phyloP scores from a whole-genome alignment of 2,113 vertebrate genomes.

The Tachysurus fulvidraco region DNA sequence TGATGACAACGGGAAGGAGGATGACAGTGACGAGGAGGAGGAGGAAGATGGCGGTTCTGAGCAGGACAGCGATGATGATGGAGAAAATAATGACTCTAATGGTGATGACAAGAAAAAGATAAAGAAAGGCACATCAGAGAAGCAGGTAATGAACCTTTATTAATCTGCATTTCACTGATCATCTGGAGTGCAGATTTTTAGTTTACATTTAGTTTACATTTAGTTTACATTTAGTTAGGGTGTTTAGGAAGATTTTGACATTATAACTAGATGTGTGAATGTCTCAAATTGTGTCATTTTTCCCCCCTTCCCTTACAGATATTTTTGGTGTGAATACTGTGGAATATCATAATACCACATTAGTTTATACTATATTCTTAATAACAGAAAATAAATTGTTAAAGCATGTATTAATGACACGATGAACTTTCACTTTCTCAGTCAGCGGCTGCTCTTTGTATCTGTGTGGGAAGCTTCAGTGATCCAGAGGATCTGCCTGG shows the following conservation, averaged over 20 bases:
- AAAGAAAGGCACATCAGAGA: slow-evolving; percentile 84
- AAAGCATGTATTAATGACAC: slow-evolving; percentile 9
- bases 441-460: slow-evolving; percentile 94
- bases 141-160: slow-evolving; percentile 76
- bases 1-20: slow-evolving; percentile 58
- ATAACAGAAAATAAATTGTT: neutral
- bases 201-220: too few relatives aligned
- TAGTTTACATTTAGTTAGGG: too few relatives aligned
- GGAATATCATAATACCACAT: neutral
- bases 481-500: slow-evolving; percentile 94
- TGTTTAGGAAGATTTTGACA: too few relatives aligned
- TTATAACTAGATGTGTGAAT: too few relatives aligned
- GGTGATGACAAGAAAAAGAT: slow-evolving; percentile 45
- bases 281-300: neutral
- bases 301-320: neutral
- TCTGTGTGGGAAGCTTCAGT: slow-evolving; percentile 93
- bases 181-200: neutral
- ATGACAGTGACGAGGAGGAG: slow-evolving; percentile 64
- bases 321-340: neutral
- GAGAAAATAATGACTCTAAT: slow-evolving; percentile 59
- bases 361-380: neutral
- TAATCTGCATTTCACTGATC: slow-evolving; percentile 53
- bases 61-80: slow-evolving; percentile 71
- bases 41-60: slow-evolving; percentile 78
- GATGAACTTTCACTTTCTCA: slow-evolving; percentile 57